Conservation (phyloP, 2,797 vertebrate species). For the Gymnoscopelus braueri region DNA sequence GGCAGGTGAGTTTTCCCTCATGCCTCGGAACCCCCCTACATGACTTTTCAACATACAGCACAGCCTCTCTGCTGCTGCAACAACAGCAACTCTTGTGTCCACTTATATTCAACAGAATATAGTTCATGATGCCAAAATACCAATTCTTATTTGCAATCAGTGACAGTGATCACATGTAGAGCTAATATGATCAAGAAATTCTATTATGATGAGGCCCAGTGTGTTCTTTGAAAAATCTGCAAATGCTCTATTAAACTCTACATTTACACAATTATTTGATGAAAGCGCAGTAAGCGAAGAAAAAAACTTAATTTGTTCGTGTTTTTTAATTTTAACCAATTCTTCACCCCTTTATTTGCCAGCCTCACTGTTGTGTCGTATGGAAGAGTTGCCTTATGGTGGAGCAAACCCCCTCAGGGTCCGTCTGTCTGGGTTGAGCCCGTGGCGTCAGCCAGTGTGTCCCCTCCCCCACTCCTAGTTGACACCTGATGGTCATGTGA, state of each 20-base stretch:
- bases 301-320: conserved; percentile 77
- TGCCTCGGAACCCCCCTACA: conserved; percentile 61
- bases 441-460: conserved; percentile 93
- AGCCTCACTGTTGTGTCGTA: conserved; percentile 99
- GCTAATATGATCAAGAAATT: conserved; percentile 25
- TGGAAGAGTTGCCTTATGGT: conserved; percentile 94
- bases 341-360: conserved; percentile 99
- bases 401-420: conserved; percentile 99
- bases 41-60: conserved; percentile 32
- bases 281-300: conserved; percentile 42
- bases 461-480: conserved; percentile 81
- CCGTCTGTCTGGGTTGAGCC: conserved; percentile 99
- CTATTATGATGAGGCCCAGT: conserved; percentile 31
- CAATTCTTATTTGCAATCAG: conserved; percentile 24
- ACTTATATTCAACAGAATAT: conserved; percentile 27
- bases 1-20: conserved; percentile 90
- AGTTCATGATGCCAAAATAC: conserved; percentile 37
- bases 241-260: conserved; percentile 38
- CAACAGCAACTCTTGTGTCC: conserved; percentile 23
- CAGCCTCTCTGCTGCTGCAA: conserved; percentile 32
- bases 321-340: conserved; percentile 95
- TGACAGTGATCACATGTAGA: conserved; percentile 5
- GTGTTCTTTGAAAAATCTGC: conserved; percentile 28
- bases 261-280: conserved; percentile 39
- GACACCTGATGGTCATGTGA: conserved; percentile 82